These are phyloP conservation scores for Leptinotarsa peninsularis DNA, from an alignment of 2,888 invertebrate species.

Conservation along the genomic window DNA sequence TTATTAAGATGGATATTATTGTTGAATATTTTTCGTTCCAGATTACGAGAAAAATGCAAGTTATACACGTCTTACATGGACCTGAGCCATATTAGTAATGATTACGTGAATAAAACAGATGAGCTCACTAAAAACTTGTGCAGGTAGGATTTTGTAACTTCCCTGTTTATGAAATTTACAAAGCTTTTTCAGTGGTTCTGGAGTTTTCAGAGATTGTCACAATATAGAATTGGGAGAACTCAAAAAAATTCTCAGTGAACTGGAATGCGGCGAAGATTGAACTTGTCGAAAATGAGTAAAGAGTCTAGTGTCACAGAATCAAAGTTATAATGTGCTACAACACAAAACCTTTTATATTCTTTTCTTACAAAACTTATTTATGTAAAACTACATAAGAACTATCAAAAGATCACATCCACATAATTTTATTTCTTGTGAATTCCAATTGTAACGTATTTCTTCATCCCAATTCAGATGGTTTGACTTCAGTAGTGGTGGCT, in stretches of 20 bases:
- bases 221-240: constrained; percentile 38
- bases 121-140: constrained; percentile 52
- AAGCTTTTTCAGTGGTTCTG: constrained; percentile 49
- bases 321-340: background rate
- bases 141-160: constrained; percentile 46
- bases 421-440: background rate
- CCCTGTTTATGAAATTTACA: constrained; percentile 2
- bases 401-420: background rate
- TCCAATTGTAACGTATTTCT: background rate
- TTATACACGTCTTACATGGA: constrained; percentile 50
- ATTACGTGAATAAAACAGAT: constrained; percentile 45
- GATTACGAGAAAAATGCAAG: constrained; percentile 53
- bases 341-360: background rate
- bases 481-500: constrained; percentile 78
- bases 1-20: background rate
- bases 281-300: constrained; percentile 13
- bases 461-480: constrained; percentile 79
- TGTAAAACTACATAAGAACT: background rate
- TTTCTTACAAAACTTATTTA: background rate
- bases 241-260: constrained; percentile 21
- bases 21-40: constrained; percentile 43
- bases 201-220: constrained; percentile 55
- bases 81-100: constrained; percentile 46
- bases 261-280: constrained; percentile 25
- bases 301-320: background rate